Percentiles rank a stretch among this genome's conserved stretches.
Conservation (phyloP, 2,888 invertebrate species). For the Coenonympha glycerion region DNA sequence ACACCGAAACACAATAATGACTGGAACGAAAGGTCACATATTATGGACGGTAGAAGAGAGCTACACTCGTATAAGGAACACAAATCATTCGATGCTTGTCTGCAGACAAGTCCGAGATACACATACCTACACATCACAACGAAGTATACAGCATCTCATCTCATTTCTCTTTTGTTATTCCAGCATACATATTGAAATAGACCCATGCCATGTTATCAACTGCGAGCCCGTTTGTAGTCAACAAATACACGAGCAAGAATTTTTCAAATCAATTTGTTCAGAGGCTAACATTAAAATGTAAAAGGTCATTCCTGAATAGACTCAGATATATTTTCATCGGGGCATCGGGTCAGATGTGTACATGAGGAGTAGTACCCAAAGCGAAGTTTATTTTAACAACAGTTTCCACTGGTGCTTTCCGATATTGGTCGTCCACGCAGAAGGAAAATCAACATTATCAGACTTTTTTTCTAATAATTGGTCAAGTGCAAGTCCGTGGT, state of each 20-base stretch:
- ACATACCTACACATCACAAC: not conserved
- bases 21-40: too few species aligned
- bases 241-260: constrained; percentile 6
- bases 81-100: too few species aligned
- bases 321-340: constrained; percentile 18
- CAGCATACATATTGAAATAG: not conserved
- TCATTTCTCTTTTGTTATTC: not conserved
- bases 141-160: not conserved
- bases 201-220: constrained; percentile 1
- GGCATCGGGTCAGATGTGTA: constrained; percentile 18
- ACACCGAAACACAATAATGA: too few species aligned
- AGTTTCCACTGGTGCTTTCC: constrained; percentile 23
- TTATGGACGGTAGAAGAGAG: too few species aligned
- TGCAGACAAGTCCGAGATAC: too few species aligned
- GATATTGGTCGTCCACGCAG: constrained; percentile 19
- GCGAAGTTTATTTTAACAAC: constrained; percentile 23
- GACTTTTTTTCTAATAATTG: not conserved
- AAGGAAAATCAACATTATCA: constrained; percentile 15
- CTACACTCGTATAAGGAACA: too few species aligned
- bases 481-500: too few species aligned
- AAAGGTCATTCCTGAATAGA: constrained; percentile 17
- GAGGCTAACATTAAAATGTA: constrained; percentile 19
- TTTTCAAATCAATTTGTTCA: constrained; percentile 11
- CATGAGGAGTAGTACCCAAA: constrained; percentile 8
- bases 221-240: not conserved